phyloP scores from a whole-genome alignment of 2,888 invertebrate species.

The Arenicola marina region DNA sequence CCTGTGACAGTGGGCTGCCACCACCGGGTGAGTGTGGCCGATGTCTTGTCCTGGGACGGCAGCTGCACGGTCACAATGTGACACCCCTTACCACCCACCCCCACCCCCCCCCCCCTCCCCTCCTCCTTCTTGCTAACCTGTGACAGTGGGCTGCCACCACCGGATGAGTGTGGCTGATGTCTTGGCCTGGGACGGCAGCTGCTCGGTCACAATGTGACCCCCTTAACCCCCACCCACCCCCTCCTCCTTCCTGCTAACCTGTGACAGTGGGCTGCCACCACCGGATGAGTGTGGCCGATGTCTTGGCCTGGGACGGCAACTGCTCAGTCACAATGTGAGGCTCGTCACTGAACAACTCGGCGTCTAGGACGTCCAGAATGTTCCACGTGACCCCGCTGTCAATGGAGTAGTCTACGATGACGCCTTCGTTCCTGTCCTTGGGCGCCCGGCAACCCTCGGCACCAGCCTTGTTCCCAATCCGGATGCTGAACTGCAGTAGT shows the following conservation, averaged over 20 bases:
- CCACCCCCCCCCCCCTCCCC: too few species aligned
- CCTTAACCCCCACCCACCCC: too few species aligned
- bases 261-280: conserved; percentile 63
- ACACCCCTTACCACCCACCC: too few species aligned
- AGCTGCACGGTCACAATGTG: conserved; percentile 50
- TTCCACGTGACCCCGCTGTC: conserved; percentile 58
- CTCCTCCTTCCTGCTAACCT: too few species aligned
- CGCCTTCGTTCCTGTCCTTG: conserved; percentile 47
- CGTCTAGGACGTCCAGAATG: conserved; percentile 38
- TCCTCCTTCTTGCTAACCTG: too few species aligned
- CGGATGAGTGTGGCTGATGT: too few species aligned
- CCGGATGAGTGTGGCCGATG: conserved; percentile 54
- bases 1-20: conserved; percentile 62
- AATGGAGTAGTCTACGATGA: conserved; percentile 57
- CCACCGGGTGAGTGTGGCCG: conserved; percentile 58
- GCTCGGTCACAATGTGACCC: too few species aligned
- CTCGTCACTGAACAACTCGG: conserved; percentile 16
- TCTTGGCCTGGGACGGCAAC: conserved; percentile 56
- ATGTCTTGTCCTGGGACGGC: conserved; percentile 55
- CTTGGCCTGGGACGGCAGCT: too few species aligned
- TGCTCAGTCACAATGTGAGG: conserved; percentile 40
- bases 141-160: too few species aligned
- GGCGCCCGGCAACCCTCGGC: conserved; percentile 50
- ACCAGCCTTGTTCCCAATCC: conserved; percentile 52
- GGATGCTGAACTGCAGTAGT: conserved; percentile 55